Conservation (phyloP, 2,888 invertebrate genomes). For the Iselma pallidipennis region DNA sequence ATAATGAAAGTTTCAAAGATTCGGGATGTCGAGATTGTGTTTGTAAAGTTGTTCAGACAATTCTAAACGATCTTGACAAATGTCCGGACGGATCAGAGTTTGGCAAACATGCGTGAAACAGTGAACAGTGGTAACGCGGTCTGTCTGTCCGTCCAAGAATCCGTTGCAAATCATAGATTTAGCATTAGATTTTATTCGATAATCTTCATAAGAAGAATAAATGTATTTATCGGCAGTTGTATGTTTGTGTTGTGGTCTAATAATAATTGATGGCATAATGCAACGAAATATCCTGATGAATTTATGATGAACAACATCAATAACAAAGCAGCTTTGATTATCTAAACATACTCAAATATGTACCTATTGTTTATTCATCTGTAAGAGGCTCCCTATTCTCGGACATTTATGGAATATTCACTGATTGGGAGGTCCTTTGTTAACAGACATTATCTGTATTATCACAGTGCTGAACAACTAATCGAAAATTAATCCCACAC, state of each 20-base stretch:
- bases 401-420: conserved; percentile 1
- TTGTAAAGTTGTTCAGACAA: conserved; percentile 32
- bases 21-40: conserved; percentile 27
- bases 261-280: no score
- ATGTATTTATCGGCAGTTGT: no score
- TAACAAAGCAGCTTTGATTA: background rate
- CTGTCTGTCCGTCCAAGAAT: conserved; percentile 26
- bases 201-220: no score
- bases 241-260: no score
- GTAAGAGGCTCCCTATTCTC: background rate
- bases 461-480: conserved; percentile 36
- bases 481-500: conserved; percentile 42
- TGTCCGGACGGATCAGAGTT: conserved; percentile 42
- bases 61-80: conserved; percentile 38
- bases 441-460: conserved; percentile 31
- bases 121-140: conserved; percentile 29
- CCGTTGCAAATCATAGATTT: background rate
- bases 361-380: conserved; percentile 4
- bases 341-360: background rate
- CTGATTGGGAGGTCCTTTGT: conserved; percentile 3
- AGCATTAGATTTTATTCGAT: background rate
- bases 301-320: no score
- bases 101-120: conserved; percentile 44
- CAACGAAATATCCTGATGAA: no score
- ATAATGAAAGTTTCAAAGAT: conserved; percentile 25